Evolutionary conservation across 2,797 vertebrate species (phyloP).

Genomic region (Tangara arthus): DNA sequence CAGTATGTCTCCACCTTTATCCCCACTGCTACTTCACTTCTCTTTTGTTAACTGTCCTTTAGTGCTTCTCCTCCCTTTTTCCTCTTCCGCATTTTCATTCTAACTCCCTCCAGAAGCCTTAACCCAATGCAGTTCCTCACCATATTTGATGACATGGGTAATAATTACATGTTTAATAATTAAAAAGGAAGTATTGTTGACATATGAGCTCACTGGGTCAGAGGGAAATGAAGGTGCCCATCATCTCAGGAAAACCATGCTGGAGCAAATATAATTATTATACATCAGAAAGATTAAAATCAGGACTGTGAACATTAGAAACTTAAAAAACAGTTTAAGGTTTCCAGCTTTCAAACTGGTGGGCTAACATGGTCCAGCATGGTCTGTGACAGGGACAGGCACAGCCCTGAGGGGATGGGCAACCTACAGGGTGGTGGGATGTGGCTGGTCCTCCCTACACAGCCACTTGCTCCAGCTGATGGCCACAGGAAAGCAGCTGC

Average conservation of each 20-base stretch:
- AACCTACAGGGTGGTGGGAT: background rate
- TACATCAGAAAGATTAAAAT: background rate
- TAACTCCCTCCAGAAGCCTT: background rate
- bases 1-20: constrained; percentile 19
- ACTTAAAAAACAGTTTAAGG: background rate
- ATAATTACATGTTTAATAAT: background rate
- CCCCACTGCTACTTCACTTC: background rate
- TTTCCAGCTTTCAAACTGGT: background rate
- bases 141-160: background rate
- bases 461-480: background rate
- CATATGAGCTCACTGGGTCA: background rate
- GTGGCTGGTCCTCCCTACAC: background rate
- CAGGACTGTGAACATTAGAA: background rate
- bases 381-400: background rate
- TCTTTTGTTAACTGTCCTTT: background rate
- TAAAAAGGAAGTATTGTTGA: background rate
- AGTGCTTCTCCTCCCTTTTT: background rate
- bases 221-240: background rate
- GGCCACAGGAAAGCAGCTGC: background rate
- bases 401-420: background rate
- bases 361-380: background rate
- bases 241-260: background rate
- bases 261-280: background rate
- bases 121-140: background rate
- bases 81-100: background rate